Conservation (phyloP, 2,113 vertebrate species). For the Stigmatopora nigra region DNA sequence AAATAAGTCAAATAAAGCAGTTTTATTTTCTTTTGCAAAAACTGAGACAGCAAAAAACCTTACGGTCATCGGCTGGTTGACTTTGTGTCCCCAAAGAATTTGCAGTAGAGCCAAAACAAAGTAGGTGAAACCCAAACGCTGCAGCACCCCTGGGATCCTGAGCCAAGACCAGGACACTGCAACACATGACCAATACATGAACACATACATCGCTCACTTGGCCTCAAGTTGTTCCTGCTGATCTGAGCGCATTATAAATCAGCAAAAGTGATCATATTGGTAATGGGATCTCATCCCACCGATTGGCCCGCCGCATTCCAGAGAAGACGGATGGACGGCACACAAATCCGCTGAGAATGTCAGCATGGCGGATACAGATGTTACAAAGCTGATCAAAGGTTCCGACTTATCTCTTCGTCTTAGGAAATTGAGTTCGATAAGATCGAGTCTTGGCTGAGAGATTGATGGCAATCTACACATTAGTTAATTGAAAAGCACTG, state of each 20-base stretch:
- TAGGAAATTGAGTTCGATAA: slow-evolving; percentile 33
- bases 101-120: slow-evolving; percentile 73
- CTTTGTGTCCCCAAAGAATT: slow-evolving; percentile 62
- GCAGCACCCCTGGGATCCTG: slow-evolving; percentile 75
- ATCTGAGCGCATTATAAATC: slow-evolving; percentile 22
- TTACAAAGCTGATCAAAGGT: slow-evolving; percentile 49
- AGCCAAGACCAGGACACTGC: slow-evolving; percentile 77
- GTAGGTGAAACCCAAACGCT: slow-evolving; percentile 75
- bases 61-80: slow-evolving; percentile 56
- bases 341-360: slow-evolving; percentile 14
- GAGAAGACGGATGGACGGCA: slow-evolving; percentile 20
- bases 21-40: neutral
- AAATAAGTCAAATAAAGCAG: no score
- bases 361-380: slow-evolving; percentile 25
- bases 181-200: slow-evolving; percentile 23
- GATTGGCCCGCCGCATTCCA: slow-evolving; percentile 5
- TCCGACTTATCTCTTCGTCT: slow-evolving; percentile 53
- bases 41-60: slow-evolving; percentile 23
- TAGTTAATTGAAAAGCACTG: slow-evolving; percentile 79
- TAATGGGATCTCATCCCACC: slow-evolving; percentile 8
- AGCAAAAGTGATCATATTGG: slow-evolving; percentile 17
- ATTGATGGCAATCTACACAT: slow-evolving; percentile 76
- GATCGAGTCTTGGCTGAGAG: slow-evolving; percentile 43
- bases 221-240: slow-evolving; percentile 15
- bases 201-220: slow-evolving; percentile 2